phyloP scores from a whole-genome alignment of 1,140 invertebrate genomes.

The Achroia grisella region DNA sequence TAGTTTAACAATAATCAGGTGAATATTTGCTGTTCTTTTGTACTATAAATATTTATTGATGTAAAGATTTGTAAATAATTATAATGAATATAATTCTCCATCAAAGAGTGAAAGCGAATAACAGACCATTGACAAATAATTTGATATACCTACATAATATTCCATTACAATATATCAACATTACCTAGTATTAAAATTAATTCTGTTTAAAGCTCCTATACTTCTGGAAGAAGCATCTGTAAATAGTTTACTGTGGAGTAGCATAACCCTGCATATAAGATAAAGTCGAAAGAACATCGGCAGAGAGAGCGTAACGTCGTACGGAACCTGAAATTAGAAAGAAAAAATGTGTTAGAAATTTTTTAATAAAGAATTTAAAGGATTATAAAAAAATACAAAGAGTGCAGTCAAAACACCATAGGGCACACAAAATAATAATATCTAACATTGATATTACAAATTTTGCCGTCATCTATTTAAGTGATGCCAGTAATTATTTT shows the following conservation, averaged over 20 bases:
- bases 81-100: too few relatives aligned
- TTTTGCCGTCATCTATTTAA: conserved; percentile 1
- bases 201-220: conserved; percentile 98
- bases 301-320: conserved; percentile 96
- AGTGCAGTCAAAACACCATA: background rate
- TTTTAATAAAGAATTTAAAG: too few relatives aligned
- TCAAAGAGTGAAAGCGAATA: too few relatives aligned
- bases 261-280: conserved; percentile 99
- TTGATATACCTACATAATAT: too few relatives aligned
- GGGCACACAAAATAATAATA: conserved; percentile 5
- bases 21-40: too few relatives aligned
- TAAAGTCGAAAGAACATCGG: conserved; percentile 99
- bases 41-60: too few relatives aligned
- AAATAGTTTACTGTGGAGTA: conserved; percentile 99
- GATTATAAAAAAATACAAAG: too few relatives aligned
- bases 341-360: conserved; percentile 1
- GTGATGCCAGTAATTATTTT: conserved; percentile 12
- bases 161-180: too few relatives aligned
- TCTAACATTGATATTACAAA: background rate
- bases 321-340: conserved; percentile 82
- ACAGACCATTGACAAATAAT: too few relatives aligned
- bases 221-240: conserved; percentile 96
- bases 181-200: conserved; percentile 98
- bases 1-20: too few relatives aligned
- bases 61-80: too few relatives aligned